These are phyloP conservation scores for Cololabis saira DNA, from an alignment of 2,113 vertebrate species.

Conservation along the genomic window DNA sequence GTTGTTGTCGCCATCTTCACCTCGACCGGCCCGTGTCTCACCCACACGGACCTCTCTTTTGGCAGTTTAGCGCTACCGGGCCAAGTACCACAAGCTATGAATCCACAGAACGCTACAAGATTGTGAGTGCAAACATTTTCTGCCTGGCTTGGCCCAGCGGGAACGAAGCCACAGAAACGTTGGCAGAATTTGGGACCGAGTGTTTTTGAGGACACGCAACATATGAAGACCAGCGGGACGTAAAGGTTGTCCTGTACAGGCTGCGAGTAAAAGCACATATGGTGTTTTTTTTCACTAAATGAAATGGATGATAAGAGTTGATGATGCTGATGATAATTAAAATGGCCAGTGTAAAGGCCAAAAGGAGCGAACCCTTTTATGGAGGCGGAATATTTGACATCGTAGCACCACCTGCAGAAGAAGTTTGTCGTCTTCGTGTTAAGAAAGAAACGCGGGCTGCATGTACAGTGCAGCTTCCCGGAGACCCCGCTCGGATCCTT, in stretches of 20 bases:
- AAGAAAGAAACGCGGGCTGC: no score
- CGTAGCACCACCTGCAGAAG: no score
- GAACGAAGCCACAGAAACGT: conserved; percentile 38
- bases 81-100: conserved; percentile 31
- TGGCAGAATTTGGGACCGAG: conserved; percentile 31
- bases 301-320: no score
- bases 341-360: no score
- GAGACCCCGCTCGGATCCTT: no score
- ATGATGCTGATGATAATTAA: no score
- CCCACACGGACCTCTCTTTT: conserved; percentile 32
- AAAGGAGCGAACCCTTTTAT: no score
- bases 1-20: conserved; percentile 14
- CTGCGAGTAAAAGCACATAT: background rate
- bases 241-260: conserved; percentile 4
- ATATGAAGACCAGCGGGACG: conserved; percentile 49
- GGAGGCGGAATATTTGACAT: no score
- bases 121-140: conserved; percentile 53
- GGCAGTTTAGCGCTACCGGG: background rate
- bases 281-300: background rate
- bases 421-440: no score
- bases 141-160: conserved; percentile 52
- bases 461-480: no score
- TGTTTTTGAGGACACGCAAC: conserved; percentile 31
- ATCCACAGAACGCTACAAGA: conserved; percentile 20
- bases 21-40: conserved; percentile 9